Base-by-base conservation (phyloP, 2,888 invertebrate genomes). In the Cataglyphis albicans region DNA sequence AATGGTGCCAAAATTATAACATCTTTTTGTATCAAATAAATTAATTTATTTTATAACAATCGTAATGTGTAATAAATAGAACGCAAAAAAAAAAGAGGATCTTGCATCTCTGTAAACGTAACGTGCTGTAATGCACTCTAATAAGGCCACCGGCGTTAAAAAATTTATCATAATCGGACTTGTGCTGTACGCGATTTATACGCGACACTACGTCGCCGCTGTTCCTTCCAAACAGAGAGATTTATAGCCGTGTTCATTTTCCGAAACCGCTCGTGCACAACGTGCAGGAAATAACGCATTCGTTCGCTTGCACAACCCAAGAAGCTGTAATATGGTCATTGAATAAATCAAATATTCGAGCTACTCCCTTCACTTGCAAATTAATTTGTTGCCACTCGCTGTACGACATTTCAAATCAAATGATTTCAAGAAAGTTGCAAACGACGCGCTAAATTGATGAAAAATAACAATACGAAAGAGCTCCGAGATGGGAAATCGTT, bases 161-260 rank as follows among this genome's bases (percentile, higher is more conserved):
- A 81, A 81, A 83, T 86, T 83, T 86, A 83, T 86, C 67, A 83
- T 80, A 80, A 80, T 85, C 65, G 25, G 10, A 67, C 21, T 61
- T 35, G 29, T 41, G 52, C 48, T 52, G 29, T 38, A 48, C 73
- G 29, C 32, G 70, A 74, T 85, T 80, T 80, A 80, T 85, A 85
- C 38, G 38, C 21, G 21, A 41, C 32, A 48, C 59, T 25, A 25
- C 73, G 64, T 59, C 41, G 32, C 44, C 44, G 63, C 12, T 61
- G 12, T 25, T 80, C 44, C 44, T 25, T 35, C 35, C 21, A 25
- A 80, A 70, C 59, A 70, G 75, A 55, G 15, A 73, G 72, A 86
- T 86, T 86, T 86, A 86, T 83, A 75, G 75, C 38, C 41, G n/a
- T 57, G 72, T 67, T 83, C 76, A 82, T 81, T 75, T 67, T 78